Evolutionary conservation across 2,888 invertebrate species (phyloP).

Genomic region (Tetrapedia diversipes): DNA sequence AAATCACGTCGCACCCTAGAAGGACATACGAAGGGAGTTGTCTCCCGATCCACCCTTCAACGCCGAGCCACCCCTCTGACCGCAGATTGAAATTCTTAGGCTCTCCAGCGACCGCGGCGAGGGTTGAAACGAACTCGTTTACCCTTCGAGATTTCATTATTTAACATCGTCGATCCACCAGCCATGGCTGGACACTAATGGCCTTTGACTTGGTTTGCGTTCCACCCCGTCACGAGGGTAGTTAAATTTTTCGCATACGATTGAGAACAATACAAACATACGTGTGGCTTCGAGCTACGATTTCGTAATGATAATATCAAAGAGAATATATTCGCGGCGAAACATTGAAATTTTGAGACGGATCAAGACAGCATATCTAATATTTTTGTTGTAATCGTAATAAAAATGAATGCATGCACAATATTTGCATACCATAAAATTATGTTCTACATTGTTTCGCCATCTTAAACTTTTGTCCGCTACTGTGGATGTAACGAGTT

Average conservation of each 20-base stretch:
- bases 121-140: slow-evolving; percentile 63
- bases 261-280: neutral
- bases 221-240: slow-evolving; percentile 44
- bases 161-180: slow-evolving; percentile 74
- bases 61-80: slow-evolving; percentile 75
- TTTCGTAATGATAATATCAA: neutral
- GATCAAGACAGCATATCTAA: neutral
- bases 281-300: neutral
- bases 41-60: slow-evolving; percentile 67
- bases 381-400: slow-evolving; percentile 1
- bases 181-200: slow-evolving; percentile 50
- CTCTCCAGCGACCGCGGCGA: slow-evolving; percentile 63
- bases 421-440: too few species aligned
- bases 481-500: slow-evolving; percentile 11
- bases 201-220: slow-evolving; percentile 31
- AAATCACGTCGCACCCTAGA: slow-evolving; percentile 76
- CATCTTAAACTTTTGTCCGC: too few species aligned
- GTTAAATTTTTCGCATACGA: slow-evolving; percentile 43
- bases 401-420: too few species aligned
- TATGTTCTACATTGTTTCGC: too few species aligned
- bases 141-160: slow-evolving; percentile 81
- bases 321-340: neutral
- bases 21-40: slow-evolving; percentile 69
- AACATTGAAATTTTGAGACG: neutral
- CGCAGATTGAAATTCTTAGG: slow-evolving; percentile 83